Evolutionary conservation across 2,113 vertebrate species (phyloP).

Genomic region (Anser brachyrhynchus): DNA sequence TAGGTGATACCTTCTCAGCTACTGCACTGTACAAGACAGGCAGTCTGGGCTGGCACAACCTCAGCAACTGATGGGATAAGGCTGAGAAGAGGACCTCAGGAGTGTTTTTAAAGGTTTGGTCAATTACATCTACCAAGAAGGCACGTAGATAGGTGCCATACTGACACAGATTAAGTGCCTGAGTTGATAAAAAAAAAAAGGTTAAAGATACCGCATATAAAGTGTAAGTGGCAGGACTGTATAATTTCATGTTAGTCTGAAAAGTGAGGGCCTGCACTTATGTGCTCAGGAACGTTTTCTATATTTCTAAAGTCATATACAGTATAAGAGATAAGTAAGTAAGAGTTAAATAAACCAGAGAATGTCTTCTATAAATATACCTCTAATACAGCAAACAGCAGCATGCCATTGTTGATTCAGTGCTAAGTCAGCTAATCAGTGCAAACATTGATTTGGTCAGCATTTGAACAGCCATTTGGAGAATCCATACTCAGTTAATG

Average conservation of each 20-base stretch:
- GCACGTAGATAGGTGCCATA: background rate
- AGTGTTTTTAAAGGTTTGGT: background rate
- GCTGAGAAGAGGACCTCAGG: background rate
- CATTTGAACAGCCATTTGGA: background rate
- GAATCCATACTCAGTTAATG: background rate
- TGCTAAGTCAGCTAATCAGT: background rate
- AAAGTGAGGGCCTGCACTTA: background rate
- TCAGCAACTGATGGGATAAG: background rate
- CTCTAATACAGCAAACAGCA: background rate
- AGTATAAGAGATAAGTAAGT: background rate
- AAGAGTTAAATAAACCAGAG: background rate
- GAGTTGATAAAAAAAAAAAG: background rate
- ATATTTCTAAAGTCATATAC: background rate
- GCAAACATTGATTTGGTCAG: background rate
- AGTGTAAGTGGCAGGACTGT: accelerated
- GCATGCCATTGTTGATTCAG: background rate
- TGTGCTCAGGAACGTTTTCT: background rate
- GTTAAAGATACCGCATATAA: background rate
- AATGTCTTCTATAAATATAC: background rate
- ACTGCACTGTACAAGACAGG: background rate
- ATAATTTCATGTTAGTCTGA: background rate
- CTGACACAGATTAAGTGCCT: background rate
- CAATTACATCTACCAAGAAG: background rate
- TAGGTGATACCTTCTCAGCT: background rate
- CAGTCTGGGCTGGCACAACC: background rate